A percentile compares a stretch with the other conserved stretches of the same genome.
Conservation (phyloP, 2,113 vertebrate genomes). For the Pan paniscus region DNA sequence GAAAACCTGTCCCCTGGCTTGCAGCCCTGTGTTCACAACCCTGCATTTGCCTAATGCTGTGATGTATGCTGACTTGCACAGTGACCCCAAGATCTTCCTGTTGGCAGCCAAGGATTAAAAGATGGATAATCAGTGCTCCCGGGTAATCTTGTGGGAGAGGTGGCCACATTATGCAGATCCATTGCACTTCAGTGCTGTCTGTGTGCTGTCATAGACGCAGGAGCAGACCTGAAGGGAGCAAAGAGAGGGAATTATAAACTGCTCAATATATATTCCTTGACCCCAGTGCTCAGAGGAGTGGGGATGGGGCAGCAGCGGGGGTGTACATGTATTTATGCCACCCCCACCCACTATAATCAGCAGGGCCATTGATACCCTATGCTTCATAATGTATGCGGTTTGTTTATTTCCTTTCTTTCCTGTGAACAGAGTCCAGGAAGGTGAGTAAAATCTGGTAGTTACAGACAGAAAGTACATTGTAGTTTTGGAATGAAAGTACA, state of each 20-base stretch:
- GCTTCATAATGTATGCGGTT: neutral
- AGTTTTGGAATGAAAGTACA: neutral
- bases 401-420: neutral
- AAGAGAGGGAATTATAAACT: too few species aligned
- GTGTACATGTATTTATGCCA: accelerated
- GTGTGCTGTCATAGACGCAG: neutral
- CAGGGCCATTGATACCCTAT: neutral
- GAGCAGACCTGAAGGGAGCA: neutral
- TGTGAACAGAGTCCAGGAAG: neutral
- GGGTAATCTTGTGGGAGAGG: accelerated
- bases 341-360: accelerated
- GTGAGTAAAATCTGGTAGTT: neutral
- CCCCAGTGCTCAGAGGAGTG: neutral
- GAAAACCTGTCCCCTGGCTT: neutral
- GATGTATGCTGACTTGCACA: neutral
- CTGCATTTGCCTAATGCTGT: neutral
- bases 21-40: accelerated
- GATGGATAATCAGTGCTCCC: neutral
- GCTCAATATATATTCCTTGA: accelerated
- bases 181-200: accelerated
- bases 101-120: neutral
- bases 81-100: neutral
- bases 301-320: accelerated
- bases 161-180: too few species aligned
- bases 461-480: neutral